Percentiles rank a stretch among this genome's conserved stretches.
Conservation (phyloP, 1,140 invertebrate genomes). For the Panagrolaimus sp. region DNA sequence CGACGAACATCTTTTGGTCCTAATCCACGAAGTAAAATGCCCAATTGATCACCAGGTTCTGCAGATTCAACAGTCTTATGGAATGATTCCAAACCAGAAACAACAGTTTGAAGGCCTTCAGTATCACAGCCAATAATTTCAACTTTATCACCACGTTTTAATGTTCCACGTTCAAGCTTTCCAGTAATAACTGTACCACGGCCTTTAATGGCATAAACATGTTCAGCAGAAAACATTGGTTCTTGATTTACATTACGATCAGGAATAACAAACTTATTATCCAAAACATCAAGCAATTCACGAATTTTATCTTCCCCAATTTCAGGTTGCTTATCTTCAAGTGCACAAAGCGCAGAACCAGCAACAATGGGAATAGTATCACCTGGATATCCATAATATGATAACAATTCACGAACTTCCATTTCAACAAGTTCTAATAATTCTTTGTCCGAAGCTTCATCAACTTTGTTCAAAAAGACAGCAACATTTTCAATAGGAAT, state of each 20-base stretch:
- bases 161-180: slow-evolving; percentile 71
- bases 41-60: slow-evolving; percentile 90
- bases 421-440: slow-evolving; percentile 65
- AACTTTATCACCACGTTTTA: slow-evolving; percentile 87
- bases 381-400: slow-evolving; percentile 63
- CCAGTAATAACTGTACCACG: slow-evolving; percentile 93
- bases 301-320: slow-evolving; percentile 73
- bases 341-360: slow-evolving; percentile 64
- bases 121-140: slow-evolving; percentile 82
- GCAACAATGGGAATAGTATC: slow-evolving; percentile 62
- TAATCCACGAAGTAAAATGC: slow-evolving; percentile 78
- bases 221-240: slow-evolving; percentile 85
- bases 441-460: slow-evolving; percentile 64
- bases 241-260: slow-evolving; percentile 85
- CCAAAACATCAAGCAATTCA: slow-evolving; percentile 79
- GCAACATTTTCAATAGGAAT: slow-evolving; percentile 68
- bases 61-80: slow-evolving; percentile 89
- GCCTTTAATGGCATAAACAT: slow-evolving; percentile 81
- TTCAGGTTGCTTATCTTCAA: slow-evolving; percentile 70
- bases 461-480: slow-evolving; percentile 85
- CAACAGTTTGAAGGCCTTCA: slow-evolving; percentile 73
- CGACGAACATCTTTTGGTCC: slow-evolving; percentile 85
- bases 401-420: slow-evolving; percentile 63
- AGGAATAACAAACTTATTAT: slow-evolving; percentile 80
- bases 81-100: slow-evolving; percentile 90